Evolutionary conservation across 2,888 invertebrate species (phyloP).

Genomic region (Rhaphigaster nebulosa): DNA sequence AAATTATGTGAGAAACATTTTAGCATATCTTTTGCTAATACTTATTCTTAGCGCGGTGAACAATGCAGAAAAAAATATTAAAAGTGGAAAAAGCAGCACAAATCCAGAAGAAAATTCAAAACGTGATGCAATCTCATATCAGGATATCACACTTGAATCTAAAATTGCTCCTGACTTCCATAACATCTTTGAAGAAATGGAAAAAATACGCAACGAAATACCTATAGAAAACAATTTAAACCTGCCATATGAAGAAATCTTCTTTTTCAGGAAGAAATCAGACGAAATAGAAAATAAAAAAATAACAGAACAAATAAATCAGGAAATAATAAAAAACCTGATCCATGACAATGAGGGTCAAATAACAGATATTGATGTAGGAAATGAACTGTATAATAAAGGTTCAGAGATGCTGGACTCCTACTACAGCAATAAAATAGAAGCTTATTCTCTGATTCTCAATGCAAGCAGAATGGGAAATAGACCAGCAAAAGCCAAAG

Average conservation of each 20-base stretch:
- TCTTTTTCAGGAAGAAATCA: background rate
- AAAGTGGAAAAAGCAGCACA: background rate
- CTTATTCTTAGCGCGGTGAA: background rate
- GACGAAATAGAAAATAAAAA: background rate
- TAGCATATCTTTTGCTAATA: background rate
- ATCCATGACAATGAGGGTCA: background rate
- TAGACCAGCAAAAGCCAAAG: conserved; percentile 82
- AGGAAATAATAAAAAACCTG: background rate
- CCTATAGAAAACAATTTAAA: background rate
- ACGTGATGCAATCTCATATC: background rate
- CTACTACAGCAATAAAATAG: conserved; percentile 78
- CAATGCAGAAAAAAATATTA: background rate
- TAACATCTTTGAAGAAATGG: background rate
- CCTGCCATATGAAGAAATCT: conserved; percentile 16
- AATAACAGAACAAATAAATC: background rate
- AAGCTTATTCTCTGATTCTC: conserved; percentile 82
- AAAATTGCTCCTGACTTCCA: background rate
- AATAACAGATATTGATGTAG: too few species aligned
- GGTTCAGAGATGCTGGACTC: conserved; percentile 80
- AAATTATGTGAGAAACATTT: background rate
- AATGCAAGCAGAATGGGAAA: conserved; percentile 88
- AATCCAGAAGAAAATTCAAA: conserved; percentile 1
- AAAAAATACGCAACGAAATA: background rate
- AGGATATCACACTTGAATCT: background rate
- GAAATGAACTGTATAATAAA: conserved; percentile 75